Conservation (phyloP, 2,797 vertebrate species). For the Periparus ater region DNA sequence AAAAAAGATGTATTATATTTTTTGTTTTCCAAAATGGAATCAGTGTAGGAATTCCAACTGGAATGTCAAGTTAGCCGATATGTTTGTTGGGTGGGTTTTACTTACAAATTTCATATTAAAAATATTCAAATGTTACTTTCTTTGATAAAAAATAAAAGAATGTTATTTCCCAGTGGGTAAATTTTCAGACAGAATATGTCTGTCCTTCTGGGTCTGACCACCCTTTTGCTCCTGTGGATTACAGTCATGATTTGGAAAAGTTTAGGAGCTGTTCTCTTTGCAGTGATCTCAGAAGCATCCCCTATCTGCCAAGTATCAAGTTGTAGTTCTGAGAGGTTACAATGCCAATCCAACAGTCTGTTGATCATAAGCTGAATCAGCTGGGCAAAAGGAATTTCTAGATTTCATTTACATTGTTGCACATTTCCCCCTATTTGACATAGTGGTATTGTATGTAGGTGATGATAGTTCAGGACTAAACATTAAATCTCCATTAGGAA, state of each 20-base stretch:
- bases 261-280: neutral
- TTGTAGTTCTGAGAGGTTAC: neutral
- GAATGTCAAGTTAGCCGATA: neutral
- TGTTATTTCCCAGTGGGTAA: neutral
- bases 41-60: neutral
- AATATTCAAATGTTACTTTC: neutral
- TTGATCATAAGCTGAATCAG: neutral
- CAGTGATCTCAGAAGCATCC: neutral
- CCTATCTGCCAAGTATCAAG: neutral
- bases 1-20: neutral
- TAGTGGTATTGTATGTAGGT: neutral
- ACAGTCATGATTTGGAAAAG: neutral
- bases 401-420: neutral
- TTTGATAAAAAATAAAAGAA: neutral
- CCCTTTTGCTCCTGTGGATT: neutral
- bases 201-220: neutral
- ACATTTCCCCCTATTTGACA: neutral
- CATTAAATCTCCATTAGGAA: neutral
- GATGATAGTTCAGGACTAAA: neutral
- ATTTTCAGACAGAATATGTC: neutral
- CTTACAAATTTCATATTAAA: neutral
- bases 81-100: neutral
- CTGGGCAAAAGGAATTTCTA: neutral
- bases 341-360: rapidly evolving
- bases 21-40: neutral